Evolutionary conservation across 2,113 vertebrate genomes (phyloP).

Genomic region (Accipiter cooperii): DNA sequence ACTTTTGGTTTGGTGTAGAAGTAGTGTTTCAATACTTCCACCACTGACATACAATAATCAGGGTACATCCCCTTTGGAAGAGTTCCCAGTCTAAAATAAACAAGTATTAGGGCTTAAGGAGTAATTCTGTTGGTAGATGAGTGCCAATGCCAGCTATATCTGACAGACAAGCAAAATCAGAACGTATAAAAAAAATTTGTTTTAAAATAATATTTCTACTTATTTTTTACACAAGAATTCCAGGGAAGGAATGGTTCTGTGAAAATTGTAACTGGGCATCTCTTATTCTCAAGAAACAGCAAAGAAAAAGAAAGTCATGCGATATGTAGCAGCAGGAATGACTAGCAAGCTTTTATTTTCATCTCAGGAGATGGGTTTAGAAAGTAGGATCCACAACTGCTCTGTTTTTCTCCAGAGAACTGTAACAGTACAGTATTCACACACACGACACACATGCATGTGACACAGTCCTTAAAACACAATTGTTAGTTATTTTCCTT

Average conservation of each 20-base stretch:
- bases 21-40: neutral
- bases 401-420: neutral
- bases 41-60: neutral
- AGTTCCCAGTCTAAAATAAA: neutral
- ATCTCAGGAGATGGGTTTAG: neutral
- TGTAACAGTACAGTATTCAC: slow-evolving; percentile 33
- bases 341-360: neutral
- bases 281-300: neutral
- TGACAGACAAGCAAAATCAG: neutral
- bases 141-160: neutral
- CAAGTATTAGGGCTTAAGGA: neutral
- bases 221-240: neutral
- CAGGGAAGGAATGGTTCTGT: neutral
- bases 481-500: slow-evolving; percentile 45
- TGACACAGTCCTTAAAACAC: slow-evolving; percentile 37
- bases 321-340: neutral
- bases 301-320: neutral
- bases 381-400: neutral
- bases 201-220: neutral
- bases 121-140: neutral
- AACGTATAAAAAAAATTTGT: neutral
- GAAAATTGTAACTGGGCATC: neutral
- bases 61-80: neutral
- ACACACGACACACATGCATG: neutral
- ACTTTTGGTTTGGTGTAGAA: neutral